Evolutionary conservation across 2,797 vertebrate genomes (phyloP).

Genomic region (Orientallactaga sibirica): DNA sequence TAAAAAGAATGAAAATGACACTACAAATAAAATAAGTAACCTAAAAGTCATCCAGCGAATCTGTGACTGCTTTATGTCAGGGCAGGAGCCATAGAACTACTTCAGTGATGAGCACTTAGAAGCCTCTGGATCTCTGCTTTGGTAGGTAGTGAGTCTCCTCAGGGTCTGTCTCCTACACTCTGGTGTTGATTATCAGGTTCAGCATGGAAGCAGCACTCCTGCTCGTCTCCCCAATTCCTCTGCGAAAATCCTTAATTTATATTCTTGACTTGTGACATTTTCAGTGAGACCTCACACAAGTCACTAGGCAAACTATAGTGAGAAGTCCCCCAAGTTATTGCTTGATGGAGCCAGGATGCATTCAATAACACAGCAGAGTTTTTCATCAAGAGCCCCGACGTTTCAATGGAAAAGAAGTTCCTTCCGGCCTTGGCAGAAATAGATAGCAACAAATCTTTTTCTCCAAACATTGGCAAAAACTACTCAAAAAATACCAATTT

Average conservation of each 20-base stretch:
- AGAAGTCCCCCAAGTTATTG: neutral
- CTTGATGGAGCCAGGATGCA: neutral
- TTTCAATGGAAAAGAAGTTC: neutral
- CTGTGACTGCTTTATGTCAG: neutral
- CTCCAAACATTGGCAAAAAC: neutral
- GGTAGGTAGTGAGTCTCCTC: too few species aligned
- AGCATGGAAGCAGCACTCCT: too few species aligned
- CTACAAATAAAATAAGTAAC: neutral
- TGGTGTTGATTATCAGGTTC: too few species aligned
- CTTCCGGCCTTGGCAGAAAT: neutral
- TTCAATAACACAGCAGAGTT: neutral
- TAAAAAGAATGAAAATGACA: neutral
- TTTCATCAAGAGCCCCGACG: neutral
- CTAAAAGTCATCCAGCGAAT: neutral
- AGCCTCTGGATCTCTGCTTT: too few species aligned
- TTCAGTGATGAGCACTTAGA: too few species aligned
- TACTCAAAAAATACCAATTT: neutral
- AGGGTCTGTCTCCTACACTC: too few species aligned
- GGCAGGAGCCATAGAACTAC: neutral
- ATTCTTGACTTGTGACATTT: neutral
- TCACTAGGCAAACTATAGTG: neutral
- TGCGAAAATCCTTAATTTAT: neutral
- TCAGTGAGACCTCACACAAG: neutral
- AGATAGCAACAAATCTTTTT: neutral
- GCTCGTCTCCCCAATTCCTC: too few species aligned